Evolutionary conservation across 2,888 invertebrate genomes (phyloP), one percentile per base, ranked within the genome.

Genomic region (Tetranychus truncatus): DNA sequence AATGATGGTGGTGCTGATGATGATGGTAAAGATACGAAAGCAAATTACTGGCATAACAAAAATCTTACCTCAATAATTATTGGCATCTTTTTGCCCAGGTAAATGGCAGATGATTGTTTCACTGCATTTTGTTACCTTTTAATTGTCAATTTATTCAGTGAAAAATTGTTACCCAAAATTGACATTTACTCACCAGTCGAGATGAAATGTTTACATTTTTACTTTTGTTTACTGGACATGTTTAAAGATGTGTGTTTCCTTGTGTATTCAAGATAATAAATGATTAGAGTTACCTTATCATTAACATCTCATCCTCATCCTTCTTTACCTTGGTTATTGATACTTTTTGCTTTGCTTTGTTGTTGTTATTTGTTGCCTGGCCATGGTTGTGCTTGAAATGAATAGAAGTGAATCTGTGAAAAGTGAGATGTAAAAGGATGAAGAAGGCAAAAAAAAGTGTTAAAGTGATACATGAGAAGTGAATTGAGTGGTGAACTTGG

Each of bases 391-490:
- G 34, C 34, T 34, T 34, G 34, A 34, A 34, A 34, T 34, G 34
- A 34, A 34, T 34, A 34, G 34, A 34, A 34, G 34, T 34, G 34
- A 34, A 34, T 34, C 34, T 34, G 34, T 24, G 69, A 24, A 69
- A 21, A 69, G 11, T 18, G 20, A 69, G 72, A 45, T 72, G 72
- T 34, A 45, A 18, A 72, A 44, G 9, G 72, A 72, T 20, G 44
- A 24, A 11, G 72, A 72, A 11, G 24, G 24, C 8, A 34, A 6
- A 24, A n/a, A 11, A 72, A 45, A 72, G 72, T 20, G 72, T 9
- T n/a, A 72, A 45, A 34, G 72, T 20, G 72, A 72, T n/a, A 72
- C 20, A 72, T 24, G 69, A 69, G 69, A 20, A 21, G 11, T 11
- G 15, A 20, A 66, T 18, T 20, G 66, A 66, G 66, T 20, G 66